Percentiles rank a stretch among this genome's conserved stretches.
These are phyloP conservation scores for Drosophila anomalata DNA, from an alignment of 2,888 invertebrate species.

Conservation along the genomic window DNA sequence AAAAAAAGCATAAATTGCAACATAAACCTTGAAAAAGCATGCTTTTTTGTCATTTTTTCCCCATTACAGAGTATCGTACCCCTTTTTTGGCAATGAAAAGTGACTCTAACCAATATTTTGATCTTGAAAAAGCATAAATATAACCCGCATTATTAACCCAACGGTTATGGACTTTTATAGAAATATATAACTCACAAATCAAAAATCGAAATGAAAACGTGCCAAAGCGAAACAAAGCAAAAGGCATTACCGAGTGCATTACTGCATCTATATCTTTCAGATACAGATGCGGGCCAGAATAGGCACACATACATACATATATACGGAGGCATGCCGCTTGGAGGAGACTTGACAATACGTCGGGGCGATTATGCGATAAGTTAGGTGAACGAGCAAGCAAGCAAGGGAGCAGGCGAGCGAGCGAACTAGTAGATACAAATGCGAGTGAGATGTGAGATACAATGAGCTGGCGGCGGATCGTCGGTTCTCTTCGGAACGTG, in stretches of 20 bases:
- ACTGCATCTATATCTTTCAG: conserved; percentile 24
- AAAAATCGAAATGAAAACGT: conserved; percentile 41
- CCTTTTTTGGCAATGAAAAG: no score
- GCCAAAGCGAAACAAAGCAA: conserved; percentile 40
- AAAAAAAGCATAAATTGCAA: no score
- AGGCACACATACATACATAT: conserved; percentile 2
- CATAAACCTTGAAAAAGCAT: no score
- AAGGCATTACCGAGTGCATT: conserved; percentile 43
- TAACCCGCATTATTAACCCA: conserved; percentile 31
- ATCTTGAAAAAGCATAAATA: not conserved
- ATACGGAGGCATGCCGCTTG: not conserved
- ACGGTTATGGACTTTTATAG: conserved; percentile 19
- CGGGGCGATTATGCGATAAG: conserved; percentile 74
- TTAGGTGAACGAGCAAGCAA: conserved; percentile 58
- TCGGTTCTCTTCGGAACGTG: not conserved
- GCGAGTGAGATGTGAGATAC: not conserved
- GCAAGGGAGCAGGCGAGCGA: conserved; percentile 13
- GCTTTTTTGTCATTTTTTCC: no score
- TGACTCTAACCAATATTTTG: not conserved
- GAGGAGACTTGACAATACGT: conserved; percentile 67
- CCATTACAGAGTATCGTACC: no score
- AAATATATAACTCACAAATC: conserved; percentile 22
- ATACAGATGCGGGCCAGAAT: conserved; percentile 7
- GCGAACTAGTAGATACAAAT: conserved; percentile 13
- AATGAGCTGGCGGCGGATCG: not conserved